phyloP scores from a whole-genome alignment of 2,888 invertebrate species.

The Tuberolachnus salignus region DNA sequence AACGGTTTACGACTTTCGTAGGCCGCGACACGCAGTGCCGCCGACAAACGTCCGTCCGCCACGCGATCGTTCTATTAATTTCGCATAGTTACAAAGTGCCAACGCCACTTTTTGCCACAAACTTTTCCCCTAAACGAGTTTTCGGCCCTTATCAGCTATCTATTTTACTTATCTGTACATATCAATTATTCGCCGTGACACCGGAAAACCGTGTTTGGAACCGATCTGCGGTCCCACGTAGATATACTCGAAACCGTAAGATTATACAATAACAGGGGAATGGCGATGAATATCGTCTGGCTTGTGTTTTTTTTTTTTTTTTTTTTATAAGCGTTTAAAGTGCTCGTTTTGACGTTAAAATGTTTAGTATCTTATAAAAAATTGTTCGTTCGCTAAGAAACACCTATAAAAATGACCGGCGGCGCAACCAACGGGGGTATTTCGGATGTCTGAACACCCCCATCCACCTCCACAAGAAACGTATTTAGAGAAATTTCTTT shows the following conservation, averaged over 20 bases:
- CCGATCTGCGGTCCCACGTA: neutral
- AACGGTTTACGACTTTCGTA: slow-evolving; percentile 23
- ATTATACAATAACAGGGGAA: too few relatives aligned
- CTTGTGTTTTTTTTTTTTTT: too few relatives aligned
- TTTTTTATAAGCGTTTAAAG: too few relatives aligned
- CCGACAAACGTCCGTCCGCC: slow-evolving; percentile 8
- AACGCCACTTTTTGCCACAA: slow-evolving; percentile 10
- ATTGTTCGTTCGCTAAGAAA: too few relatives aligned
- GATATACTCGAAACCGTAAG: neutral
- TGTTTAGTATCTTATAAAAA: too few relatives aligned
- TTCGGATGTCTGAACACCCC: too few relatives aligned
- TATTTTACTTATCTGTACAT: neutral
- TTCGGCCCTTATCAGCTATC: slow-evolving; percentile 41
- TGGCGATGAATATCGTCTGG: too few relatives aligned
- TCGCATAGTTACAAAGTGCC: slow-evolving; percentile 19
- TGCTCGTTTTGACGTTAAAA: too few relatives aligned
- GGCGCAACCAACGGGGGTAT: too few relatives aligned
- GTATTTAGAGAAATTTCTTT: too few relatives aligned
- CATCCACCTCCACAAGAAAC: too few relatives aligned
- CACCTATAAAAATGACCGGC: too few relatives aligned
- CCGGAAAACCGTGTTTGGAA: slow-evolving; percentile 34
- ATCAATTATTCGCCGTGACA: slow-evolving; percentile 41
- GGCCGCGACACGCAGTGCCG: neutral
- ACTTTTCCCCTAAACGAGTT: slow-evolving; percentile 26
- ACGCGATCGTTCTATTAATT: slow-evolving; percentile 34